Percentiles rank a stretch among this genome's conserved stretches.
These are phyloP conservation scores for Sphenodon punctatus DNA, from an alignment of 2,797 vertebrate species.

Conservation along the genomic window DNA sequence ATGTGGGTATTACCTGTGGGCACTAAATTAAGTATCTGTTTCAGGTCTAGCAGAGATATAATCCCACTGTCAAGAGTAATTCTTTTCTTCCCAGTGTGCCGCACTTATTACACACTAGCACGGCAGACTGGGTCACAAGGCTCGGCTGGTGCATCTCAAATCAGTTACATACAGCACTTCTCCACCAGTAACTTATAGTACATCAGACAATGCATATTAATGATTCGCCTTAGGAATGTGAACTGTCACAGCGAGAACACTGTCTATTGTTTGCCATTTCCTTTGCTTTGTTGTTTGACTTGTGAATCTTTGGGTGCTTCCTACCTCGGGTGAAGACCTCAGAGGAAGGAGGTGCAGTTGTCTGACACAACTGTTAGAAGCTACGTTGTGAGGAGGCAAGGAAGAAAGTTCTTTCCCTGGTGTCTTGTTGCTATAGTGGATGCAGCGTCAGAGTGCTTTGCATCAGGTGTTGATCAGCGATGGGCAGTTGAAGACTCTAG, in stretches of 20 bases:
- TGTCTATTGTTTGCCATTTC: fast-evolving
- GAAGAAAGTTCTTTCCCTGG: neutral
- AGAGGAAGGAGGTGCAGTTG: neutral
- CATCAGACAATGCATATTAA: constrained; percentile 13
- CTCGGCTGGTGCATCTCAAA: constrained; percentile 26
- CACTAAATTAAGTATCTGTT: no score
- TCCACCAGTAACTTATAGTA: neutral
- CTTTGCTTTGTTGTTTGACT: fast-evolving
- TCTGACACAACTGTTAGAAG: neutral
- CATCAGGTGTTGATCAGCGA: no score
- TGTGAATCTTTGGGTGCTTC: no score
- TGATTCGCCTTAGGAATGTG: neutral
- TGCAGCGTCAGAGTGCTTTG: no score
- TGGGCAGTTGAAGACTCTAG: no score
- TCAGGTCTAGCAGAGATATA: constrained; percentile 55
- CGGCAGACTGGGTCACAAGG: neutral
- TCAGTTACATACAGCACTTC: constrained; percentile 37
- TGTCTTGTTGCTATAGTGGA: neutral
- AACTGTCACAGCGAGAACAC: neutral
- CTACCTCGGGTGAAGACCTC: neutral
- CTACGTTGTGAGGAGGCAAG: neutral
- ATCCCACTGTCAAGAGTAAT: constrained; percentile 61
- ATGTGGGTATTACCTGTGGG: no score
- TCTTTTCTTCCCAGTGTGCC: constrained; percentile 34
- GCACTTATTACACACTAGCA: neutral